Base-by-base conservation (phyloP, 2,113 vertebrate genomes). In the Noturus placidus region DNA sequence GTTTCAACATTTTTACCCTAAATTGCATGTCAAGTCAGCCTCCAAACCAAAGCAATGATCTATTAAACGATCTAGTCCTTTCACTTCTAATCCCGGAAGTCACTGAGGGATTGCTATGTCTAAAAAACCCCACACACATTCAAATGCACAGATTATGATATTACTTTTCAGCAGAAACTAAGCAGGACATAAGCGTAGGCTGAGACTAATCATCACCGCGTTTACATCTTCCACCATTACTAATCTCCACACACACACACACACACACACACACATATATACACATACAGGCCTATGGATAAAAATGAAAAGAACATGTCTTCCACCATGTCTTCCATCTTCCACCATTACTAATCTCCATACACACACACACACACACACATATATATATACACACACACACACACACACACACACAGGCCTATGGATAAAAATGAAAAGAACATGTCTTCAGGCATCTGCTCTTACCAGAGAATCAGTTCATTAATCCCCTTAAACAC, bases 1-100 rank as follows among this genome's bases (percentile, higher is more conserved):
- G 84, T 92, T 93, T 89, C 88, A 93, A 91, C 87, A 91, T 93
- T 92, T 50, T 89, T 90, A 91, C 87, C 91, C 87, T 87, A 93
- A 93, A 92, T 93, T 91, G 89, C 91, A 91, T 92, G 89, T 93
- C 93, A 93, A 92, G 94, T 94, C 93, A 92, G 89, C 90, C 91
- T 92, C 90, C 86, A 91, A 93, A 89, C 85, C 86, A 92, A 91
- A 87, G 88, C 92, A 93, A 94, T 94, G 92, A 93, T 87, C 88
- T 90, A 87, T 91, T 91, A 87, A 86, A 85, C 81, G 85, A 50
- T 77, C 76, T 87, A 93, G 76, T 93, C 61, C 91, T 93, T 93
- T 92, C 87, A 81, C 92, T 90, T 79, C 89, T 89, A 92, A 91
- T 89, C 90, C 89, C 76, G 88, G 90, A 93, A 91, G 91, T 91